These are phyloP conservation scores for Jacana jacana DNA, from an alignment of 2,113 vertebrate genomes.

Conservation along the genomic window DNA sequence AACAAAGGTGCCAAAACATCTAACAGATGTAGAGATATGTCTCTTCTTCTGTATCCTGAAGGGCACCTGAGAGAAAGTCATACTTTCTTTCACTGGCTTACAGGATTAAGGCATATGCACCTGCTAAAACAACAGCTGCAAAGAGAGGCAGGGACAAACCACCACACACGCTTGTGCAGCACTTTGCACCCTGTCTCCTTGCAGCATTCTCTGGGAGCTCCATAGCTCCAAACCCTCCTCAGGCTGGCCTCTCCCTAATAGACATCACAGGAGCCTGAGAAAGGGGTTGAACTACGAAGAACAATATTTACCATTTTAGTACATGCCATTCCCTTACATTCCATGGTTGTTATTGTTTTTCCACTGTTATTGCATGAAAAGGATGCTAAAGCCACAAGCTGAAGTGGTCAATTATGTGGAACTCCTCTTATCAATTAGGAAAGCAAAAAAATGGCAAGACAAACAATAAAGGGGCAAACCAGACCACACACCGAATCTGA, in stretches of 20 bases:
- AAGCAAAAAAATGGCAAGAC: not conserved
- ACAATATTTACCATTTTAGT: slow-evolving; percentile 45
- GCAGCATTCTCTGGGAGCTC: not conserved
- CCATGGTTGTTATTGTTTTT: slow-evolving; percentile 35
- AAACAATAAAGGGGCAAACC: not conserved
- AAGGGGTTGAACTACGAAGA: not conserved
- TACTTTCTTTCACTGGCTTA: not conserved
- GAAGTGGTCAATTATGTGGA: not conserved
- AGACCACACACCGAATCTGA: slow-evolving; percentile 2
- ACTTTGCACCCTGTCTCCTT: not conserved
- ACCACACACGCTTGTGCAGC: not conserved
- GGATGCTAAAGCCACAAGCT: slow-evolving; percentile 48
- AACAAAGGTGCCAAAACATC: not conserved
- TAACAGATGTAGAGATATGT: not conserved
- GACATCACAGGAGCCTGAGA: not conserved
- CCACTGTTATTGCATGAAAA: not conserved
- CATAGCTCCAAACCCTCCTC: not conserved
- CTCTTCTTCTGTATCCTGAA: not conserved
- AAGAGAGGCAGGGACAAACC: not conserved
- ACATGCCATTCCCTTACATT: slow-evolving; percentile 40
- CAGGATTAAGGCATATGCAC: not conserved
- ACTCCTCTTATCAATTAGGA: slow-evolving; percentile 24
- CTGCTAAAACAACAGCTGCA: not conserved
- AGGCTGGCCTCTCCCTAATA: not conserved
- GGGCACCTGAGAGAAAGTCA: not conserved